phyloP scores from a whole-genome alignment of 2,113 vertebrate species.

The Tenrec ecaudatus region DNA sequence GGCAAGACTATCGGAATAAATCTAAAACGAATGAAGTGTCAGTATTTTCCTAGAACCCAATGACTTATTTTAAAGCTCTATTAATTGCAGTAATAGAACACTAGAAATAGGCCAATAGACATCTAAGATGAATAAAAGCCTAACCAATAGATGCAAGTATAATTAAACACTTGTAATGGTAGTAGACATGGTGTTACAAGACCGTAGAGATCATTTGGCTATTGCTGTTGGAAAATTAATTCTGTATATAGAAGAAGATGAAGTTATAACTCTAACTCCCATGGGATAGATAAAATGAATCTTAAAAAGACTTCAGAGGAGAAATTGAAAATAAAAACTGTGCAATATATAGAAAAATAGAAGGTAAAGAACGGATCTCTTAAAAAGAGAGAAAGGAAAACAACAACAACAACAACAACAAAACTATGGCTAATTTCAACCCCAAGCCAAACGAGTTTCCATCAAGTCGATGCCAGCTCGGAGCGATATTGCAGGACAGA shows the following conservation, averaged over 20 bases:
- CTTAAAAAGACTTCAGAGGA: neutral
- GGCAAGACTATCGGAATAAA: no score
- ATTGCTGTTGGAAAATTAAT: neutral
- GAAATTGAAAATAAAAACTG: neutral
- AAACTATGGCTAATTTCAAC: conserved; percentile 7
- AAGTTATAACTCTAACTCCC: neutral
- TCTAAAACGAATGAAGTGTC: no score
- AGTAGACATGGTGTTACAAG: neutral
- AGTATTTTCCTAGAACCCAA: no score
- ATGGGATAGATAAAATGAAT: neutral
- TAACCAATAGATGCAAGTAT: neutral
- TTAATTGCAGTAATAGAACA: neutral
- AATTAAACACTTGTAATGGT: neutral
- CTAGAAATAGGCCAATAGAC: neutral
- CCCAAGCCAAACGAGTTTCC: neutral
- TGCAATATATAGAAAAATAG: neutral
- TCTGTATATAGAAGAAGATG: neutral
- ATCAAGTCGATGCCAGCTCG: neutral
- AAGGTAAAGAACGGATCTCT: neutral
- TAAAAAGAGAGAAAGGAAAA: neutral
- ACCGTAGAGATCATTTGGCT: neutral
- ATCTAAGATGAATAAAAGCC: neutral
- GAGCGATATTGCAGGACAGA: neutral
- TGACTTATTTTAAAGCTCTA: no score
- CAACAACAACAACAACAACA: neutral